Conservation (phyloP, 1,140 invertebrate species). For the Hyphantria cunea region DNA sequence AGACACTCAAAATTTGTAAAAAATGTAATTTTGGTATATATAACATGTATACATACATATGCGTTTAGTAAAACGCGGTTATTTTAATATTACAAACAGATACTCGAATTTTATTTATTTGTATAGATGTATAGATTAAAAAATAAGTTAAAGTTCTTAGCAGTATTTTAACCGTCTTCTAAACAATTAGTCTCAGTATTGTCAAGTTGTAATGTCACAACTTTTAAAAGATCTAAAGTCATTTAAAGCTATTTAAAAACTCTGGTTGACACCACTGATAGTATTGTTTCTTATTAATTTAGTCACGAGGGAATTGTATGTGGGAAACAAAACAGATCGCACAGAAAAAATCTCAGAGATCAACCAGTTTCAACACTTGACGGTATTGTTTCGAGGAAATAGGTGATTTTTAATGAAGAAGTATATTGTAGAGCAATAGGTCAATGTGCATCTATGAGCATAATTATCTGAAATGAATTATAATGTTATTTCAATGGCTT, state of each 20-base stretch:
- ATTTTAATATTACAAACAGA: too few species aligned
- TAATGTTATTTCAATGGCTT: constrained; percentile 2
- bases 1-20: too few species aligned
- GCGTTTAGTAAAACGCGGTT: too few species aligned
- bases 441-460: constrained; percentile 14
- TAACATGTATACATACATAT: too few species aligned
- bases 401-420: constrained; percentile 32
- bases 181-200: not conserved
- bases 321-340: constrained; percentile 55
- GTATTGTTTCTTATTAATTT: constrained; percentile 62
- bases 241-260: constrained; percentile 20
- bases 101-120: too few species aligned
- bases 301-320: constrained; percentile 59
- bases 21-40: too few species aligned
- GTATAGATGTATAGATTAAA: too few species aligned
- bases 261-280: constrained; percentile 53
- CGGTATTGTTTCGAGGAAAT: constrained; percentile 51
- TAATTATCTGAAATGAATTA: constrained; percentile 3
- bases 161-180: too few species aligned
- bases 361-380: constrained; percentile 47
- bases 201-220: constrained; percentile 15
- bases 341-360: constrained; percentile 60
- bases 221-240: constrained; percentile 13
- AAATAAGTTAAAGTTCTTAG: too few species aligned
- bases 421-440: constrained; percentile 12